Evolutionary conservation across 2,113 vertebrate species (phyloP).

Genomic region (Barnardius zonarius): DNA sequence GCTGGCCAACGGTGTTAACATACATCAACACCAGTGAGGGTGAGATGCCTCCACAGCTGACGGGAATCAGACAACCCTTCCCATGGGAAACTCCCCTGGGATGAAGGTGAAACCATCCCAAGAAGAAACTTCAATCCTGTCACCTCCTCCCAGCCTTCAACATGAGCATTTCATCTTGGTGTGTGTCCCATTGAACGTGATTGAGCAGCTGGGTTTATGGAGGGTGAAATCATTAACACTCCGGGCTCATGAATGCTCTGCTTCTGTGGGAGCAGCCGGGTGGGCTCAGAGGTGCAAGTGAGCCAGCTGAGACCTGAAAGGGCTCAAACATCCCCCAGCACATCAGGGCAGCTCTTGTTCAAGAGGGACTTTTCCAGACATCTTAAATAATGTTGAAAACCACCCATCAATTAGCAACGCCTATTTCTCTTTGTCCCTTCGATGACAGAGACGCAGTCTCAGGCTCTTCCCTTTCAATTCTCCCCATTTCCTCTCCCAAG

Average conservation of each 20-base stretch:
- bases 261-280: neutral
- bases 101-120: neutral
- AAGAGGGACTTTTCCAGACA: neutral
- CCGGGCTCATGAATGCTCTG: neutral
- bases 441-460: neutral
- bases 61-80: neutral
- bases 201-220: neutral
- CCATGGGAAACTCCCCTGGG: neutral
- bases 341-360: slow-evolving; percentile 9
- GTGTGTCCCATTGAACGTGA: neutral
- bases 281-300: neutral
- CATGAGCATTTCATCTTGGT: neutral
- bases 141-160: neutral
- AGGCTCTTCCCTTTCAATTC: neutral
- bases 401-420: neutral
- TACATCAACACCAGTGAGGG: neutral
- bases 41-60: fast-evolving
- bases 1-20: neutral
- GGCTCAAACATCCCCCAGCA: neutral
- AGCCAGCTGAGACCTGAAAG: slow-evolving; percentile 30
- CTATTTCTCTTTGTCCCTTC: neutral
- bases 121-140: neutral
- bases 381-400: neutral
- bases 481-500: neutral
- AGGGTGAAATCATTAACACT: slow-evolving; percentile 36